Base-by-base conservation (phyloP, 2,888 invertebrate genomes). In the Archips crataeganus region DNA sequence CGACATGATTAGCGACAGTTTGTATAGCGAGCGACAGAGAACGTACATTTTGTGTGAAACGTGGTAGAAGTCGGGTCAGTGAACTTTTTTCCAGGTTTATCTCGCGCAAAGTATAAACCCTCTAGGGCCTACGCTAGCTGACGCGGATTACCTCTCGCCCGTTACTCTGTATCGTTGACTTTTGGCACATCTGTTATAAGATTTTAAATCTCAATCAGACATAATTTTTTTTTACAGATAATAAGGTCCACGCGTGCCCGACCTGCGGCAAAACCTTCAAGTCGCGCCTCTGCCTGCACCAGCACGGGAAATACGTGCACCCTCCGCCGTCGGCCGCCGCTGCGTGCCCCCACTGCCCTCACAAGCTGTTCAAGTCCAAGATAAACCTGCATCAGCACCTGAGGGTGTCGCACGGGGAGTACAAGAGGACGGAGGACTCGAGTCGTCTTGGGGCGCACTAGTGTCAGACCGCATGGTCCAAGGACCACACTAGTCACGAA, bases 301-400 rank as follows among this genome's bases (percentile, higher is more conserved):
- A 87, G 74, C 87, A 87, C 76, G 77, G 57, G 0, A 86, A 85
- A 23, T 81, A 85, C 70, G 86, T 86, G 0, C 87, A 87, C 66
- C 85, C 85, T 0, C 85, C 84, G 9, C 77, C 79, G 67, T 80
- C 80, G 0, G 86, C 86, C 0, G 77, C 79, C 0, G 86, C 80
- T 1, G 76, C 74, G n/a, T 87, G 87, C 42, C 81, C 82, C 0
- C 83, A 83, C 59, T 87, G 87, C 57, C 79, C 81, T 2, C 77
- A 77, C 51, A 86, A 87, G 62, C 60, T 79, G 32, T 87, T 86
- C 74, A 87, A 87, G 69, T 81, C 85, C 0, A 76, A 81, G 5
- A 81, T 83, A 32, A 85, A 85, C 23, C 70, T 87, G 3, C 79
- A 80, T 4, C 86, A 86, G 60, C 86, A 86, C 47, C 75, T 86